Conservation (phyloP, 2,113 vertebrate species). For the Empidonax traillii region DNA sequence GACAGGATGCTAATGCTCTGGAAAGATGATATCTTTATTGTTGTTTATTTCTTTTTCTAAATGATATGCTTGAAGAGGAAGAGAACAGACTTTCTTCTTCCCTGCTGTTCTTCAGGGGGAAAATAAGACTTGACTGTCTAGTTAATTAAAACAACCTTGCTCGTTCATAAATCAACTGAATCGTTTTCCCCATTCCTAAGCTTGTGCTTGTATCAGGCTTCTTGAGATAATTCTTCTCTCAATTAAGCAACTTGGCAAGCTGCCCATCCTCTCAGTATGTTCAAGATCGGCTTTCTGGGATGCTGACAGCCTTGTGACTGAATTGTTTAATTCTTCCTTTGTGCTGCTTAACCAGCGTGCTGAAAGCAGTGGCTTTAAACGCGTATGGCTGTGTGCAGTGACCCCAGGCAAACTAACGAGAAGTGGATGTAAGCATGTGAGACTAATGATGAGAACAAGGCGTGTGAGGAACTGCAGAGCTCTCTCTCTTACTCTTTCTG, state of each 20-base stretch:
- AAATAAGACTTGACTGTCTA: background rate
- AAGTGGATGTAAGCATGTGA: slow-evolving; percentile 22
- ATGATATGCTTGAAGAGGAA: background rate
- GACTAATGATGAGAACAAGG: background rate
- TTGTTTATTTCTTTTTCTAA: slow-evolving; percentile 2
- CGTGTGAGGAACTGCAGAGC: background rate
- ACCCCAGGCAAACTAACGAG: slow-evolving; percentile 17
- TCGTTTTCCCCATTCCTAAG: background rate
- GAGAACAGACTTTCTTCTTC: slow-evolving; percentile 7
- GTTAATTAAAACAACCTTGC: slow-evolving; percentile 38
- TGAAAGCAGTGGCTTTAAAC: slow-evolving; percentile 16
- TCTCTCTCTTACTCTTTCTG: background rate
- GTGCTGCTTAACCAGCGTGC: slow-evolving; percentile 29
- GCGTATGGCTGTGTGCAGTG: slow-evolving; percentile 8
- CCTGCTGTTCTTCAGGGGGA: slow-evolving; percentile 4
- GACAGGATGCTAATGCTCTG: background rate
- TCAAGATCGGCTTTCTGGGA: slow-evolving; percentile 53
- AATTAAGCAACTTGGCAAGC: slow-evolving; percentile 48
- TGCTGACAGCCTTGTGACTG: slow-evolving; percentile 58
- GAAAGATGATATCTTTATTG: background rate
- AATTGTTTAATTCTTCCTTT: slow-evolving; percentile 64
- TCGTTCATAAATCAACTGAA: slow-evolving; percentile 42
- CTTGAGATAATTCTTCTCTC: slow-evolving; percentile 63
- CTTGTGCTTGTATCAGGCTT: background rate
- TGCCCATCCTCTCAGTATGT: slow-evolving; percentile 35